Evolutionary conservation across 2,888 invertebrate genomes (phyloP).

Genomic region (Drosophila macrospina): DNA sequence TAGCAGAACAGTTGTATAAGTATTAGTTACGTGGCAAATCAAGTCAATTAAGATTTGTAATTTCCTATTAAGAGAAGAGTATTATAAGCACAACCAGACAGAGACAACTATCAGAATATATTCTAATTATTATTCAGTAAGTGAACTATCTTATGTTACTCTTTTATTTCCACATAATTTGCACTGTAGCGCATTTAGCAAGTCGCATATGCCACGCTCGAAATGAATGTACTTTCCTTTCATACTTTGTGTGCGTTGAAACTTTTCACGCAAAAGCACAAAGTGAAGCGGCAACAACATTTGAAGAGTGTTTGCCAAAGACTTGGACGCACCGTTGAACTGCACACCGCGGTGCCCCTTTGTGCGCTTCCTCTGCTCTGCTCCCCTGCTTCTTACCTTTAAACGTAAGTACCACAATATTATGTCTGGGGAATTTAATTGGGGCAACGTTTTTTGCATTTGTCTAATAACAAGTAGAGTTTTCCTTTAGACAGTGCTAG

Average conservation of each 20-base stretch:
- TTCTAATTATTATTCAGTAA: no score
- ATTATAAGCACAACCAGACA: no score
- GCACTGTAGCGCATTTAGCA: constrained; percentile 5
- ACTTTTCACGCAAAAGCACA: constrained; percentile 27
- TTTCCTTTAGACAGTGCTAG: constrained; percentile 13
- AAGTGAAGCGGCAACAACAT: constrained; percentile 41
- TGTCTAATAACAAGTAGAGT: constrained; percentile 47
- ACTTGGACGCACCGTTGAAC: constrained; percentile 22
- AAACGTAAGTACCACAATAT: constrained; percentile 38
- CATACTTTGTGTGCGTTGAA: constrained; percentile 23
- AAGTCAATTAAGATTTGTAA: no score
- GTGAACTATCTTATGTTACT: no score
- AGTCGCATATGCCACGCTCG: constrained; percentile 9
- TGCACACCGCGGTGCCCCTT: not conserved
- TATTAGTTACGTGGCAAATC: no score
- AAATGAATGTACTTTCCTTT: constrained; percentile 14
- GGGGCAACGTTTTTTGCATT: constrained; percentile 46
- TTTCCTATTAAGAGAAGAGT: no score
- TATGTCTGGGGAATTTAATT: constrained; percentile 62
- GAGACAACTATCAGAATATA: no score
- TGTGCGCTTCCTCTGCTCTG: not conserved
- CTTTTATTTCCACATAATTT: not conserved
- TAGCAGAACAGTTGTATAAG: no score
- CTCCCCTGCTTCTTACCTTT: not conserved
- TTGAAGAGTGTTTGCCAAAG: constrained; percentile 66